Evolutionary conservation across 2,888 invertebrate genomes (phyloP).

Genomic region (Lasioglossum oenotherae): DNA sequence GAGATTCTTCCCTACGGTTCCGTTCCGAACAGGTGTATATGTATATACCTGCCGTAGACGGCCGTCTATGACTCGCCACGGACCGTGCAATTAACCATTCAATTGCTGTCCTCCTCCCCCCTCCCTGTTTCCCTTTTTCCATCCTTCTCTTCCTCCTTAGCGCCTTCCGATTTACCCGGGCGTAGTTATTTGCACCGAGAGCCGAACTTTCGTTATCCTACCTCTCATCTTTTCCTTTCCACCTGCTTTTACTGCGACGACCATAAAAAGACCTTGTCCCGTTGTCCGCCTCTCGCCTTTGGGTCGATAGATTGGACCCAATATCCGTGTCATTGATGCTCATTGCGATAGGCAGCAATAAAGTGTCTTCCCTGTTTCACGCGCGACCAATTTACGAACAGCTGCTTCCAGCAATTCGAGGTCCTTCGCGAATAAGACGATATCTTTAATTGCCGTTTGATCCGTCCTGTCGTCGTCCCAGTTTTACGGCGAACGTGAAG

Average conservation of each 20-base stretch:
- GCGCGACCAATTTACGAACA: slow-evolving; percentile 2
- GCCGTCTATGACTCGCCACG: background rate
- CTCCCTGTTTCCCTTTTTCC: background rate
- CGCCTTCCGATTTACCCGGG: background rate
- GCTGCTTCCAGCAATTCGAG: slow-evolving; percentile 2
- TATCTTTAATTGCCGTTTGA: background rate
- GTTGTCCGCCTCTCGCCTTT: background rate
- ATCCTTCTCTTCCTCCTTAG: background rate
- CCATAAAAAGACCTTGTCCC: background rate
- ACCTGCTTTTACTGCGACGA: background rate
- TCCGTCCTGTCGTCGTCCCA: background rate
- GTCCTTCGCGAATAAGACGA: background rate
- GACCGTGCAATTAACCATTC: slow-evolving; percentile 24
- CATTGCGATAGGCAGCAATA: background rate
- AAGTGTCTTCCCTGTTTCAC: background rate
- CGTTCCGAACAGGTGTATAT: slow-evolving; percentile 45
- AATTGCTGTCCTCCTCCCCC: background rate
- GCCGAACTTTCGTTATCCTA: background rate
- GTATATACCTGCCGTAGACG: background rate
- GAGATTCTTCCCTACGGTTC: slow-evolving; percentile 52
- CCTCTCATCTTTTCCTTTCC: background rate
- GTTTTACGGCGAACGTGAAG: background rate
- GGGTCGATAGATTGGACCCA: background rate
- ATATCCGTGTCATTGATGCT: slow-evolving; percentile 15
- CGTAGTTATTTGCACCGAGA: background rate